A percentile compares a stretch with the other conserved stretches of the same genome.
Evolutionary conservation across 2,888 invertebrate genomes (phyloP).

Genomic region (Parthenolecanium corni): DNA sequence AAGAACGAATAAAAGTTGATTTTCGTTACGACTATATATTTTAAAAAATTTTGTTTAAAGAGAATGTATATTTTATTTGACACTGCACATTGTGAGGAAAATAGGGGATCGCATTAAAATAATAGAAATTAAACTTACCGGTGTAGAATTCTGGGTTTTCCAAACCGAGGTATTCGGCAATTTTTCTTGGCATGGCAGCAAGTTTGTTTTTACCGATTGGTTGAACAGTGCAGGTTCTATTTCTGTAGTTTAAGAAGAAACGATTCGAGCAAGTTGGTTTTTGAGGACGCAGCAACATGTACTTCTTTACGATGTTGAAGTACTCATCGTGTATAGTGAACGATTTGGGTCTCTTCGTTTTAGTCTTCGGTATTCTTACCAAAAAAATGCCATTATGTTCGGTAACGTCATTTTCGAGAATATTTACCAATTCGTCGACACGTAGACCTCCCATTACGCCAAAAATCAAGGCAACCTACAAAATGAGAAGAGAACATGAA

Average conservation of each 20-base stretch:
- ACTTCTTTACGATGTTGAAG: neutral
- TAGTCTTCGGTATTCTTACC: neutral
- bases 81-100: no score
- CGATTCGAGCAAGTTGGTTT: neutral
- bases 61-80: no score
- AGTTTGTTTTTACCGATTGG: constrained; percentile 1
- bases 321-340: neutral
- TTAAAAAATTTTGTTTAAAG: no score
- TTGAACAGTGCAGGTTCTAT: neutral
- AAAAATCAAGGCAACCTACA: neutral
- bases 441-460: neutral
- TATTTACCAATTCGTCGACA: neutral
- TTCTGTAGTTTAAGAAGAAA: neutral
- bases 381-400: neutral
- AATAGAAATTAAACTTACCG: constrained; percentile 1
- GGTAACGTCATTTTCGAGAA: neutral
- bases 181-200: neutral
- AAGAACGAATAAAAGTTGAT: no score
- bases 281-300: neutral
- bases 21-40: no score
- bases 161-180: neutral
- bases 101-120: no score
- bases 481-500: neutral
- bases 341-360: neutral
- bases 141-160: neutral